Conservation (phyloP, 1,140 invertebrate genomes). For the Penaeus japonicus region DNA sequence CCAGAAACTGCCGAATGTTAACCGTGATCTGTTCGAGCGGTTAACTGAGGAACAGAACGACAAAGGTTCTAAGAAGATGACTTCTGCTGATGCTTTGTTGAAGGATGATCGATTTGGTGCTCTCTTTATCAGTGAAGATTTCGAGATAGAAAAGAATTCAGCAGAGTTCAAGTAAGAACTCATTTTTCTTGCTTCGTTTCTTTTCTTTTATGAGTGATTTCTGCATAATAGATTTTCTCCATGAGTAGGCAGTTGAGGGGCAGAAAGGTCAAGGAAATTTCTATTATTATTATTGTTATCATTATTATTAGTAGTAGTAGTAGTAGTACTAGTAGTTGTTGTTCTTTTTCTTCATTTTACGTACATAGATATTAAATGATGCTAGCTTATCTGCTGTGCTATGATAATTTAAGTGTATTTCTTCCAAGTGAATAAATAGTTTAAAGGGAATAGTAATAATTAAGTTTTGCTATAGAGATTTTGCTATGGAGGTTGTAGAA, state of each 20-base stretch:
- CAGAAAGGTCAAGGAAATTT: no score
- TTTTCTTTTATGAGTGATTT: no score
- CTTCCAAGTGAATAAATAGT: no score
- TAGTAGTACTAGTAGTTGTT: neutral
- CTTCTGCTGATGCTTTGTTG: conserved; percentile 72
- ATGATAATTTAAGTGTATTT: no score
- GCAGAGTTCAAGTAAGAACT: conserved; percentile 76
- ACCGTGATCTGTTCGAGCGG: conserved; percentile 81
- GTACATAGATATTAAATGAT: no score
- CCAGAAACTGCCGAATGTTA: conserved; percentile 67
- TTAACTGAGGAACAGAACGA: conserved; percentile 73
- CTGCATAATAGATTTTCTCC: no score
- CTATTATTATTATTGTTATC: neutral
- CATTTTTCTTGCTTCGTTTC: neutral
- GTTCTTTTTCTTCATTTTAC: no score
- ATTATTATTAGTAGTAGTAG: neutral
- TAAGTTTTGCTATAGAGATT: no score
- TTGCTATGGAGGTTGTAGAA: no score
- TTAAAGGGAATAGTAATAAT: no score
- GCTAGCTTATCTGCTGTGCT: no score
- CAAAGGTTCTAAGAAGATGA: conserved; percentile 69
- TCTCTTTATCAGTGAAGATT: conserved; percentile 92
- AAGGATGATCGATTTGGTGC: conserved; percentile 88
- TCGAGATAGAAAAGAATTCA: conserved; percentile 87
- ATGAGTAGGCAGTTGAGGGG: no score